Conservation (phyloP, 2,113 vertebrate genomes). For the Steatornis caripensis region DNA sequence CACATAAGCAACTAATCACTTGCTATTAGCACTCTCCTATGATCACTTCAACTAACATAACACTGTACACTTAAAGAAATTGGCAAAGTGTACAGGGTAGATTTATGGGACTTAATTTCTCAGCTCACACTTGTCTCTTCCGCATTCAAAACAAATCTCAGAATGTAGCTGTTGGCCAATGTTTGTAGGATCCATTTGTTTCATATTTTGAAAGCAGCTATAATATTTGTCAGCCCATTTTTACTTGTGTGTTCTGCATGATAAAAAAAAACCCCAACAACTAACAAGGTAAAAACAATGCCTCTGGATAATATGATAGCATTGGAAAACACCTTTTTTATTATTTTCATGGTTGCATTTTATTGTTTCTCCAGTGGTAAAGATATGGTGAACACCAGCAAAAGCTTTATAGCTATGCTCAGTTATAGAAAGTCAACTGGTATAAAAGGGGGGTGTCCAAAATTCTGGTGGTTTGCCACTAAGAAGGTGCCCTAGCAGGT, state of each 20-base stretch:
- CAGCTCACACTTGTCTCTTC: constrained; percentile 22
- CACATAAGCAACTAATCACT: constrained; percentile 30
- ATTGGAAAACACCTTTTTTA: background rate
- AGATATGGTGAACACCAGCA: background rate
- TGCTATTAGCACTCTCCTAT: constrained; percentile 41
- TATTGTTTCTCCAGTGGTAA: background rate
- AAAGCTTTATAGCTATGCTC: background rate
- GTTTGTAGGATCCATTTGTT: constrained; percentile 41
- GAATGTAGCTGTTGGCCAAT: background rate
- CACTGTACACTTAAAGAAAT: constrained; percentile 46
- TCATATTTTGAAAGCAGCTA: background rate
- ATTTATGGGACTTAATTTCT: constrained; percentile 37
- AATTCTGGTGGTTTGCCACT: background rate
- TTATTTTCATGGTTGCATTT: background rate
- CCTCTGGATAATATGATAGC: background rate
- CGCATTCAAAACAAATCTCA: constrained; percentile 28
- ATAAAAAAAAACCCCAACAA: background rate
- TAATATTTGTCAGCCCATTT: background rate
- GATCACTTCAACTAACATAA: constrained; percentile 41
- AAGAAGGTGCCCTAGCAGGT: background rate
- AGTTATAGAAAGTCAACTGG: background rate
- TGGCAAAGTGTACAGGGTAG: background rate
- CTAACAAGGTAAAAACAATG: background rate
- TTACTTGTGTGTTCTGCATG: background rate
- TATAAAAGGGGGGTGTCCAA: background rate